Evolutionary conservation across 2,888 invertebrate genomes (phyloP), one percentile per base, ranked within the genome.

Genomic region (Melanargia galathea): DNA sequence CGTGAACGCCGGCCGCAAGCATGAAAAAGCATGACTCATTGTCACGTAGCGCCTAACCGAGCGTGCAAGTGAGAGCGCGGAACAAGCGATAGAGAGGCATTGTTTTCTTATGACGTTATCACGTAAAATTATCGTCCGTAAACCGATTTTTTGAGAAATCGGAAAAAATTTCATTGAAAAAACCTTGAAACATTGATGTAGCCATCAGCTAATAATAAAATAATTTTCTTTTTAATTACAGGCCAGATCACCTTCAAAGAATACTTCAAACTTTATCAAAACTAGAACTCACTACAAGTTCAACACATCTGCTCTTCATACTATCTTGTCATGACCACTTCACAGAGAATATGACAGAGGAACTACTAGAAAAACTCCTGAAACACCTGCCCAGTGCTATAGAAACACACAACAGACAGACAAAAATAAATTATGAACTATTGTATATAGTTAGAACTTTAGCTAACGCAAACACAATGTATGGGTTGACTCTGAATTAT

Each of bases 251-350:
- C 46, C 62, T 86, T 0, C 63, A 71, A 0, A 76, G 71, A 63
- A 73, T 86, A 0, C 52, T 84, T 0, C 54, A 70, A 38, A 71
- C 71, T 0, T 51, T 82, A 4, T 66, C 76, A 10, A 70, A 70
- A 11, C 40, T 73, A 0, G 70, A 77, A 1, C 45, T 75, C 0
- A 73, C 73, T 1, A 51, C 66, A 22, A 63, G 71, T 0, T 69
- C 80, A 13, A 62, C 73, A 2, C 79, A 78, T 1, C 75, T 90
- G 0, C 73, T 84, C 4, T 90, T 81, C 73, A 72, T 80, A 2
- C 51, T 88, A 0, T 86, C 88, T 0, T 89, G 89, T 63, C 86
- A 87, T 65, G 63, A 65, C 0, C 66, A 79, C 24, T 88, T 87
- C 67, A 63, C 67, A 0, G 58, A 62, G 48, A 51, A 70, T 2